A percentile compares a stretch with the other conserved stretches of the same genome.
These are phyloP conservation scores for Argynnis bischoffii DNA, from an alignment of 2,888 invertebrate species.

Conservation along the genomic window DNA sequence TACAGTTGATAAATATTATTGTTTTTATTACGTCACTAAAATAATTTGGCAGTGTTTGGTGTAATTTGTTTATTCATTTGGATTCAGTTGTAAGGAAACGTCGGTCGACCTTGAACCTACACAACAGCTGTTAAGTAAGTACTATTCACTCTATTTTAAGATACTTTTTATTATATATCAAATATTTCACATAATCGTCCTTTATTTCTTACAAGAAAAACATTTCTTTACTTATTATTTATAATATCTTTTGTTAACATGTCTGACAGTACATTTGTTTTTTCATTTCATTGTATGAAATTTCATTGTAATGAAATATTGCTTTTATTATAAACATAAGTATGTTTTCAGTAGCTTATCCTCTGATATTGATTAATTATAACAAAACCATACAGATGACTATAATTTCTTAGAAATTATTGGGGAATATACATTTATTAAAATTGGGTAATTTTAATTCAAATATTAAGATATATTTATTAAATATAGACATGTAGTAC, in stretches of 20 bases:
- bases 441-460: too few relatives aligned
- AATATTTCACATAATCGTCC: background rate
- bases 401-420: too few relatives aligned
- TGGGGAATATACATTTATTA: too few relatives aligned
- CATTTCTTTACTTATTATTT: background rate
- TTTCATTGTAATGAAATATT: too few relatives aligned
- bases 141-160: conserved; percentile 10
- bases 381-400: too few relatives aligned
- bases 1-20: conserved; percentile 61
- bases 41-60: conserved; percentile 72
- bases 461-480: too few relatives aligned
- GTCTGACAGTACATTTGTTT: too few relatives aligned
- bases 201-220: background rate
- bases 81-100: conserved; percentile 41
- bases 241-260: background rate
- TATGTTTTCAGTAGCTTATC: too few relatives aligned
- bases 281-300: too few relatives aligned
- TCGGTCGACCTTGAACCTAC: conserved; percentile 62
- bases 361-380: too few relatives aligned
- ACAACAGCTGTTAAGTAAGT: conserved; percentile 64
- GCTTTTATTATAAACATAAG: too few relatives aligned
- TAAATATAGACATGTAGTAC: too few relatives aligned
- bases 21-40: conserved; percentile 69
- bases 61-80: conserved; percentile 64
- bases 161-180: background rate